Evolutionary conservation across 2,113 vertebrate genomes (phyloP).

Genomic region (Oncorhynchus kisutch): DNA sequence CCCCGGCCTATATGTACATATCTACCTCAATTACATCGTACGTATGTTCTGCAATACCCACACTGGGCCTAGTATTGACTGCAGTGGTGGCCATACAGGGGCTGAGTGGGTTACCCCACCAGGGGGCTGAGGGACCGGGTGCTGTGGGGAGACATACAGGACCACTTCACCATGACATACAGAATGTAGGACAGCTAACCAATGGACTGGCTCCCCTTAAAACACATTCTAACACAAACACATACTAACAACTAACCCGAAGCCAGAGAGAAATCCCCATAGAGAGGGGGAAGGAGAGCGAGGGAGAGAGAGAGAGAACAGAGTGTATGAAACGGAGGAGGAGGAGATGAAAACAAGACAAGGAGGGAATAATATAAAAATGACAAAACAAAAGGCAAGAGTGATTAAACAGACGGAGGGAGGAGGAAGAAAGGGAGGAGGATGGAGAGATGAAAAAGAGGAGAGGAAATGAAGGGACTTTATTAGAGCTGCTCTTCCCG

Average conservation of each 20-base stretch:
- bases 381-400: background rate
- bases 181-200: background rate
- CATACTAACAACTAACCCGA: background rate
- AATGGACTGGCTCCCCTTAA: background rate
- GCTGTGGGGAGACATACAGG: background rate
- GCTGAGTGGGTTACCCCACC: background rate
- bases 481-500: constrained; percentile 79
- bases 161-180: background rate
- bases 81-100: background rate
- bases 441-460: constrained; percentile 72
- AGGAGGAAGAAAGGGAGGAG: constrained; percentile 3
- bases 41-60: background rate
- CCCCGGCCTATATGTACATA: no score
- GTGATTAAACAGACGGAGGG: constrained; percentile 14
- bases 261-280: background rate
- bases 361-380: background rate
- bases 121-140: background rate
- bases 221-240: constrained; percentile 2
- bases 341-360: background rate
- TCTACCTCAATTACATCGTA: no score
- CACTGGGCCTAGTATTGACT: background rate
- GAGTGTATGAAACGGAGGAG: background rate
- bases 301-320: constrained; percentile 14
- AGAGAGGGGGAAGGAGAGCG: constrained; percentile 15
- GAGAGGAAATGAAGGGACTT: constrained; percentile 84